Percentiles rank a stretch among this genome's conserved stretches.
These are phyloP conservation scores for Anastrepha obliqua DNA, from an alignment of 1,140 invertebrate species.

Conservation along the genomic window DNA sequence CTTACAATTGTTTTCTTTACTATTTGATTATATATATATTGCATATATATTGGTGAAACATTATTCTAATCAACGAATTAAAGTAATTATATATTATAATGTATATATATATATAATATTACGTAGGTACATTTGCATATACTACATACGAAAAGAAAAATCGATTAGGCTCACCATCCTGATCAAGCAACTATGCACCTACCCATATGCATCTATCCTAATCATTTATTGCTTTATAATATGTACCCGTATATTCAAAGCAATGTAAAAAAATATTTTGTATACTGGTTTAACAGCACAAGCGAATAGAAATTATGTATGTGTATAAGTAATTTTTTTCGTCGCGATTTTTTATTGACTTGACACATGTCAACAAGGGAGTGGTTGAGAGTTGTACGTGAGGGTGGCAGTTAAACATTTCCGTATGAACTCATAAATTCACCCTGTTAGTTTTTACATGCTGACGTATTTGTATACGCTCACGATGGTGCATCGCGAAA, in stretches of 20 bases:
- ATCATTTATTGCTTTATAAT: too few species aligned
- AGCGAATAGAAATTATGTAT: not conserved
- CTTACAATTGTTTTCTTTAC: too few species aligned
- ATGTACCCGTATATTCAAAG: not conserved
- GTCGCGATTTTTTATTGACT: conserved; percentile 2
- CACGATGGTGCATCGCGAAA: conserved; percentile 5
- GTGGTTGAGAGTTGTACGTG: not conserved
- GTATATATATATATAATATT: too few species aligned
- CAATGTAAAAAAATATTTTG: not conserved
- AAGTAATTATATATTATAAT: too few species aligned
- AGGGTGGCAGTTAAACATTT: conserved; percentile 14
- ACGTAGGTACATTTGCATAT: too few species aligned
- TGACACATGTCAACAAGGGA: conserved; percentile 18
- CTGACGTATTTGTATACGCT: not conserved
- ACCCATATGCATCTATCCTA: too few species aligned
- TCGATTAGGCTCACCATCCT: too few species aligned
- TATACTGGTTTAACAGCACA: not conserved
- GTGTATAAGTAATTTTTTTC: conserved; percentile 24
- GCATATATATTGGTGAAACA: too few species aligned
- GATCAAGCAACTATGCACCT: too few species aligned
- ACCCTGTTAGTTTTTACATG: not conserved
- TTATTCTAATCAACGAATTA: too few species aligned
- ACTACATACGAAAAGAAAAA: too few species aligned
- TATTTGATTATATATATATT: too few species aligned
- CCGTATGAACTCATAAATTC: conserved; percentile 33